Base-by-base conservation (phyloP, 2,113 vertebrate species). In the Eptesicus fuscus region DNA sequence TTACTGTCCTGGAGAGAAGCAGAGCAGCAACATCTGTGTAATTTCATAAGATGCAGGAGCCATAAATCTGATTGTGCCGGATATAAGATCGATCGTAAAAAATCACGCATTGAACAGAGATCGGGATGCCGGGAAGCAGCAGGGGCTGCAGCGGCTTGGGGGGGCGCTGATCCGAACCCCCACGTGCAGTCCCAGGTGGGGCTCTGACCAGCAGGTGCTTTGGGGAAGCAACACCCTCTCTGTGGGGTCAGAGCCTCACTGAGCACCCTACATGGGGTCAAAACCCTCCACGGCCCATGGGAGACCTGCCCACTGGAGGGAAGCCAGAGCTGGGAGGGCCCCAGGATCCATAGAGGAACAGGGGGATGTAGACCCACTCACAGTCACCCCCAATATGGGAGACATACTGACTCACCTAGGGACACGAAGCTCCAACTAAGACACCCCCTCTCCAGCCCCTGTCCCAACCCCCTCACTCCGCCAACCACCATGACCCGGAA, bases 1-100 rank as follows among this genome's bases (percentile, higher is more conserved):
- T 98, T 98, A 98, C 98, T 98, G 98, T 99, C 98, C 98, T 98
- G 98, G 97, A 98, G 98, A 98, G 98, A 98, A 98, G 98, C 98
- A 97, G 98, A 97, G 97, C 98, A 97, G 97, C 97, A 98, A 98
- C 98, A 98, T 98, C 98, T 98, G 97, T 98, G 98, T 98, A 98
- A 99, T 99, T 98, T 98, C 96, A 98, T 98, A 98, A 98, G 97
- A 97, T 98, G 98, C 97, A 98, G 98, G 98, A 97, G 97, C 97
- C 98, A 96, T 98, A 98, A 98, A 99, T 99, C 98, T 98, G 98
- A 99, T 98, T 98, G 98, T 98, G 98, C 98, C 97, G 96, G 97
- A 98, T 98, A 97, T 96, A 94, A 98, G 97, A 98, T 98, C 96
- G 73, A 98, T 98, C 97, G 97, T 97, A 98, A 98, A 98, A 98